Evolutionary conservation across 2,888 invertebrate species (phyloP).

Genomic region (Macaria liturata): DNA sequence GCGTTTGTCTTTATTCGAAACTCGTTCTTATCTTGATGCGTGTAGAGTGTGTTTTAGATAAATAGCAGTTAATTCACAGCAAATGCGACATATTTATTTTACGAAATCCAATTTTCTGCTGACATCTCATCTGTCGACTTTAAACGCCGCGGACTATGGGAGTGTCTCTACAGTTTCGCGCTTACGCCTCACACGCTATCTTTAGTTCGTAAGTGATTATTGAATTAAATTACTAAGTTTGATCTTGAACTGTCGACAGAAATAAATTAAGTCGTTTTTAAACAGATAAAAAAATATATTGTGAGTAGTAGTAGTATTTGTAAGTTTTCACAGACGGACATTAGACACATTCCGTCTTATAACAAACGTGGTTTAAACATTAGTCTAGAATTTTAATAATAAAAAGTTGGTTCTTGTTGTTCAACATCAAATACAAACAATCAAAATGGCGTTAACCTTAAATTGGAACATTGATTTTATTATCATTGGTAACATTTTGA

Average conservation of each 20-base stretch:
- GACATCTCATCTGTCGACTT: conserved; percentile 83
- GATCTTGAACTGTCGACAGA: conserved; percentile 25
- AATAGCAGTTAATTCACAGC: conserved; percentile 56
- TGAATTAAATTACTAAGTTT: conserved; percentile 42
- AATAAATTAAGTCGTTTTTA: no score
- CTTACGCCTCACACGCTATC: conserved; percentile 63
- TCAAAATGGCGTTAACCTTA: no score
- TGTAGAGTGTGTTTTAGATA: conserved; percentile 42
- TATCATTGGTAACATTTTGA: no score
- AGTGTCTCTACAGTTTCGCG: conserved; percentile 76
- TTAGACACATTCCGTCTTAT: no score
- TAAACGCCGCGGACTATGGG: conserved; percentile 72
- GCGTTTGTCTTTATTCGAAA: conserved; percentile 29
- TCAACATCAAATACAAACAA: no score
- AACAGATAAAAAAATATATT: no score
- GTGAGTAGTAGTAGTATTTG: no score
- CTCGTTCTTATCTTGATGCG: conserved; percentile 35
- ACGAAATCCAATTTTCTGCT: conserved; percentile 83
- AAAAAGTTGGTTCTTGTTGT: no score
- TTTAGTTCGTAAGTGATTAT: conserved; percentile 49
- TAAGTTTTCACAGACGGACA: no score
- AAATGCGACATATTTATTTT: conserved; percentile 81
- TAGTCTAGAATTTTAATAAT: no score
- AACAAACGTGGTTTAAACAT: no score
- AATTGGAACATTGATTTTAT: no score